Evolutionary conservation across 2,797 vertebrate species (phyloP), one percentile per base, ranked within the genome.

Genomic region (Lithobates pipiens): DNA sequence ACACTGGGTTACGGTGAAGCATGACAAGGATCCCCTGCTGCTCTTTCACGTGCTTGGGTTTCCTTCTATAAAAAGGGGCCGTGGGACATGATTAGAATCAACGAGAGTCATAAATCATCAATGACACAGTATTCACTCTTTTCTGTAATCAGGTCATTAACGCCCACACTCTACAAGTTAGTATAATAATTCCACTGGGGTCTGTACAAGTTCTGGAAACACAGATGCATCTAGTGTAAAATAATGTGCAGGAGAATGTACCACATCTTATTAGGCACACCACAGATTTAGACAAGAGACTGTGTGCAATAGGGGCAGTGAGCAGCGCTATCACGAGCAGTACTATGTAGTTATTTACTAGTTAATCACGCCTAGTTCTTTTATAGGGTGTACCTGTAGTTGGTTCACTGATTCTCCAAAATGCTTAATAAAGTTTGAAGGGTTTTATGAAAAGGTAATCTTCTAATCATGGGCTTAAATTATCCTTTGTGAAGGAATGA

Each of bases 71-170:
- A 80, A 76, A 50, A 13, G 72, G 46, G 34, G 5, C n/a, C 76
- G 16, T 69, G 65, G 73, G 67, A 57, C 63, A 76, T 82, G 34
- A 77, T 82, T 77, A 82, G 46, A 86, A 57, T 39, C 85, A 46
- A 77, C 39, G 67, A 82, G 74, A 72, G 50, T 69, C 46, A 82
- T 86, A 81, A 86, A 86, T 82, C 85, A 77, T 86, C 67, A 65
- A 44, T 82, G 72, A 77, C 79, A 86, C 65, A 25, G 74, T 82
- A 82, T 72, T 72, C 50, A 77, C 50, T 79, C 42, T 75, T 77
- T 65, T 25, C 79, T 82, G 44, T 82, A 82, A 86, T 77, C 80
- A 82, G 85, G 80, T 63, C 85, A 82, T 82, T 39, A 77, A 77
- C 68, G 50, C 85, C 85, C 50, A 82, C 80, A 29, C 74, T 65